Percentiles rank a stretch among this genome's conserved stretches.
phyloP scores from a whole-genome alignment of 2,113 vertebrate genomes.

The Alosa alosa region DNA sequence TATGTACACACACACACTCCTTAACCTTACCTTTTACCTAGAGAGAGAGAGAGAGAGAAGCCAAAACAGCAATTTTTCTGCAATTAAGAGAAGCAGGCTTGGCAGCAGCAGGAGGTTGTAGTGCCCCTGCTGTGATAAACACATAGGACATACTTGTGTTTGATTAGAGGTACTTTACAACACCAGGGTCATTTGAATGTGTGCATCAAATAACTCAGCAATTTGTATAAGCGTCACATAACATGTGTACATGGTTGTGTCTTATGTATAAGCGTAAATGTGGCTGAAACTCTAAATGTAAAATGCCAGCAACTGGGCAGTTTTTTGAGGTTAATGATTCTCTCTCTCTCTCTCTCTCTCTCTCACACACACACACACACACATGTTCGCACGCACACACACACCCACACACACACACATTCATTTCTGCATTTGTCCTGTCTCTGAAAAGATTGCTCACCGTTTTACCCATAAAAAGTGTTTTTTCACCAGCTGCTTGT shows the following conservation, averaged over 20 bases:
- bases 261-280: neutral
- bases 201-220: neutral
- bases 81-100: neutral
- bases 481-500: neutral
- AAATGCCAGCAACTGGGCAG: neutral
- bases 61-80: conserved; percentile 8
- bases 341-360: neutral
- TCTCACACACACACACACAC: conserved; percentile 13
- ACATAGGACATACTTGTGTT: neutral
- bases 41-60: neutral
- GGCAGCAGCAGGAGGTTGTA: neutral
- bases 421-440: neutral
- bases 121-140: neutral
- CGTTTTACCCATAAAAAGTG: too few species aligned
- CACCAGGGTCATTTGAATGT: neutral
- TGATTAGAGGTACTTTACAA: neutral
- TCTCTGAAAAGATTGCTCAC: too few species aligned
- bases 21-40: too few species aligned
- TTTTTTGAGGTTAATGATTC: conserved; percentile 3
- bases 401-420: conserved; percentile 15
- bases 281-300: neutral
- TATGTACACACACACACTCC: neutral
- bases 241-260: neutral
- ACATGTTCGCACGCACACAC: neutral
- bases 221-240: neutral